Conservation (phyloP, 1,140 invertebrate genomes). For the Idris sp. region DNA sequence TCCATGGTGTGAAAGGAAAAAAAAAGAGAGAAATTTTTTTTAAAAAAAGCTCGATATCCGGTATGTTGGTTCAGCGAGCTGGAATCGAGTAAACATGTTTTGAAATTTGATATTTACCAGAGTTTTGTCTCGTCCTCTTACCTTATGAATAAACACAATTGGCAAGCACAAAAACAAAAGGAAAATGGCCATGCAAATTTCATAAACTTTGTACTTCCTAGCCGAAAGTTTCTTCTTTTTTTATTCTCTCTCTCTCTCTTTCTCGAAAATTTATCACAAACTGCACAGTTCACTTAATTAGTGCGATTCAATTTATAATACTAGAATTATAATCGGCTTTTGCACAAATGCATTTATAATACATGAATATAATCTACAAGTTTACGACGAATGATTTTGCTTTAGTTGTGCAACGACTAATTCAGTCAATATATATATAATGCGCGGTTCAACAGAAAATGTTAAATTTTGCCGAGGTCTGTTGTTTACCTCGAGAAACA, state of each 20-base stretch:
- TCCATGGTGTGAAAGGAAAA: no score
- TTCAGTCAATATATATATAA: constrained; percentile 10
- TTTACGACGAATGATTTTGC: constrained; percentile 10
- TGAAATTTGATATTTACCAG: constrained; percentile 7
- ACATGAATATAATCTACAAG: constrained; percentile 15
- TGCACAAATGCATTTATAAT: constrained; percentile 17
- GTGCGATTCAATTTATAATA: background rate
- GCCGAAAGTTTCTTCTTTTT: no score
- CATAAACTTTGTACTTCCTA: no score
- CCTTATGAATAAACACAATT: background rate
- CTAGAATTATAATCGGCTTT: constrained; percentile 25
- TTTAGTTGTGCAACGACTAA: background rate
- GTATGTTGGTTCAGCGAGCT: no score
- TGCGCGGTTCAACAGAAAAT: no score
- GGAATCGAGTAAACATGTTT: no score
- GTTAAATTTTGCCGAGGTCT: no score
- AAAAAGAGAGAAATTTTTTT: no score
- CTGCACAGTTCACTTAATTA: constrained; percentile 8
- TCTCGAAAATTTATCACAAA: constrained; percentile 6
- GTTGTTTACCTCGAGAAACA: constrained; percentile 19
- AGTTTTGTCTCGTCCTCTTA: background rate
- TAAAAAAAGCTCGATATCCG: no score
- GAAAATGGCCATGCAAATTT: no score
- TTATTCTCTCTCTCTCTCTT: no score
- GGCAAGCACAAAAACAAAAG: no score